Evolutionary conservation across 1,140 invertebrate species (phyloP).

Genomic region (Metopolophium dirhodum): DNA sequence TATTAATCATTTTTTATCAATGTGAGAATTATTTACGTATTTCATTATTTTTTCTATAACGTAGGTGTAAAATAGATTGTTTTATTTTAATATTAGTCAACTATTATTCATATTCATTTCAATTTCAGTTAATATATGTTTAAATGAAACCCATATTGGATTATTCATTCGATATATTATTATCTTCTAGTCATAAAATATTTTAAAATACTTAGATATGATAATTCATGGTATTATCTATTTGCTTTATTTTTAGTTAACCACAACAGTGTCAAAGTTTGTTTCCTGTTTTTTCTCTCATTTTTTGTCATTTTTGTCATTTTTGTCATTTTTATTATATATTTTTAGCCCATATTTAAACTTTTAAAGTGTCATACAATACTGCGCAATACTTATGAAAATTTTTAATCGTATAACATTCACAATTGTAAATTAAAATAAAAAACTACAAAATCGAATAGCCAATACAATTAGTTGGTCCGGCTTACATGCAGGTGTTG

Average conservation of each 20-base stretch:
- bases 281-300: background rate
- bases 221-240: background rate
- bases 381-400: background rate
- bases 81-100: background rate
- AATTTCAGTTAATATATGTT: background rate
- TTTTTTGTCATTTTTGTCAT: no score
- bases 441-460: background rate
- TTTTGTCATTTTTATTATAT: background rate
- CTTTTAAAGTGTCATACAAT: background rate
- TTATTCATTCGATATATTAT: background rate
- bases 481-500: background rate
- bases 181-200: background rate
- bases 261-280: background rate
- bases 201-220: background rate
- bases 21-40: background rate
- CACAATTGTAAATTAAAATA: background rate
- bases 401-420: background rate
- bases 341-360: background rate
- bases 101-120: background rate
- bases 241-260: background rate
- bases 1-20: background rate
- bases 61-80: background rate
- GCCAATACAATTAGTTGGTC: background rate
- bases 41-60: background rate
- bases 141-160: background rate